Evolutionary conservation across 2,888 invertebrate species (phyloP).

Genomic region (Herminia tarsipennalis): DNA sequence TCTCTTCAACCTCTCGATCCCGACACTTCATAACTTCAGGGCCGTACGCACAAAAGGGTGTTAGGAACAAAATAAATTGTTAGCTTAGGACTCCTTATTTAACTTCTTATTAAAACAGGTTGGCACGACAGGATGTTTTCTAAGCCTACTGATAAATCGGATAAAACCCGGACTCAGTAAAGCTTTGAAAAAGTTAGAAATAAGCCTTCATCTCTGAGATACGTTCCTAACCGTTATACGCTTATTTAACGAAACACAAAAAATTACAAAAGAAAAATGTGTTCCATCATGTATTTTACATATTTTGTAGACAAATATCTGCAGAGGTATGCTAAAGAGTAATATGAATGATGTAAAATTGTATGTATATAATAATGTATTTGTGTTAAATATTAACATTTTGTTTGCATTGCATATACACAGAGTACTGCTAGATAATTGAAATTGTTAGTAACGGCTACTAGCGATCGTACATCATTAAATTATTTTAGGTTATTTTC

Average conservation of each 20-base stretch:
- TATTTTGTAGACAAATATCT: no score
- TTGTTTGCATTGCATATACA: no score
- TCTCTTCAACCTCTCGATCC: slow-evolving; percentile 38
- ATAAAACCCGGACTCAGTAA: slow-evolving; percentile 28
- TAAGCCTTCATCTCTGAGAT: slow-evolving; percentile 7
- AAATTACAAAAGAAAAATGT: no score
- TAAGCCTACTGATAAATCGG: slow-evolving; percentile 37
- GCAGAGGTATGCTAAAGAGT: no score
- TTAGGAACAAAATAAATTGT: slow-evolving; percentile 47
- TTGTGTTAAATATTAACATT: no score
- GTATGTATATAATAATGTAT: no score
- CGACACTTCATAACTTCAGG: slow-evolving; percentile 37
- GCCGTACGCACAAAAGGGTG: slow-evolving; percentile 30
- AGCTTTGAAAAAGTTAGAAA: slow-evolving; percentile 33
- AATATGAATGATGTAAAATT: no score
- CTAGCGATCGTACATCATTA: no score
- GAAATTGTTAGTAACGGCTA: no score
- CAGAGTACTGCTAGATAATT: no score
- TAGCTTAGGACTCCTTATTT: slow-evolving; percentile 49
- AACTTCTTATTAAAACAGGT: slow-evolving; percentile 47
- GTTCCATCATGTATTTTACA: no score
- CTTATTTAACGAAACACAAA: background rate
- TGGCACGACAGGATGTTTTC: slow-evolving; percentile 33
- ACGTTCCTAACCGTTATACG: background rate
- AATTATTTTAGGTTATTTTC: no score